Evolutionary conservation across 2,113 vertebrate species (phyloP).

Genomic region (Atrichornis clamosus): DNA sequence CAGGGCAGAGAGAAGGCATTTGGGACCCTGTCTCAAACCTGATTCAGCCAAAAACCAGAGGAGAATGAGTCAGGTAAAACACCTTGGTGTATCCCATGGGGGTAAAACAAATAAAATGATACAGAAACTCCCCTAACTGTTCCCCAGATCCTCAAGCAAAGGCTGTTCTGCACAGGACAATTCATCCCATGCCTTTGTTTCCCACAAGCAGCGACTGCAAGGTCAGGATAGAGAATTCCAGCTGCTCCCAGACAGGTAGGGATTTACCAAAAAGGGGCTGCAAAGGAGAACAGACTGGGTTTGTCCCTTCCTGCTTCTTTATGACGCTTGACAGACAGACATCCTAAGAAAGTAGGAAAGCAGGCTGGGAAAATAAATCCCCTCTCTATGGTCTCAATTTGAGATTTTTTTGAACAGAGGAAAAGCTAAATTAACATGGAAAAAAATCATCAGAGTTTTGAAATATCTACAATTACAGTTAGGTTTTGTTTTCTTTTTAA

Average conservation of each 20-base stretch:
- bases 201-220: accelerated
- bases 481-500: conserved; percentile 39
- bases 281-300: neutral
- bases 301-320: neutral
- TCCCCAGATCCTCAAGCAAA: neutral
- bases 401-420: neutral
- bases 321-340: neutral
- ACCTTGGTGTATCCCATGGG: neutral
- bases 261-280: neutral
- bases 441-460: conserved; percentile 6
- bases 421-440: conserved; percentile 30
- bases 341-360: neutral
- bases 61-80: neutral
- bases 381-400: neutral
- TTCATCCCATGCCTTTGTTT: neutral
- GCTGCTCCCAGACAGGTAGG: neutral
- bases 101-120: neutral
- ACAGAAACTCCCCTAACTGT: accelerated
- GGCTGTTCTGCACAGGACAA: neutral
- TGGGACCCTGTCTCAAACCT: neutral
- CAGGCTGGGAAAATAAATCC: conserved; percentile 1
- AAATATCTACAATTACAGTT: conserved; percentile 23
- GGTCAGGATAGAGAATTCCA: neutral
- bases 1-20: accelerated
- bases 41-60: neutral